These are phyloP conservation scores for Pandemis heparana DNA, from an alignment of 2,888 invertebrate species.

Conservation along the genomic window DNA sequence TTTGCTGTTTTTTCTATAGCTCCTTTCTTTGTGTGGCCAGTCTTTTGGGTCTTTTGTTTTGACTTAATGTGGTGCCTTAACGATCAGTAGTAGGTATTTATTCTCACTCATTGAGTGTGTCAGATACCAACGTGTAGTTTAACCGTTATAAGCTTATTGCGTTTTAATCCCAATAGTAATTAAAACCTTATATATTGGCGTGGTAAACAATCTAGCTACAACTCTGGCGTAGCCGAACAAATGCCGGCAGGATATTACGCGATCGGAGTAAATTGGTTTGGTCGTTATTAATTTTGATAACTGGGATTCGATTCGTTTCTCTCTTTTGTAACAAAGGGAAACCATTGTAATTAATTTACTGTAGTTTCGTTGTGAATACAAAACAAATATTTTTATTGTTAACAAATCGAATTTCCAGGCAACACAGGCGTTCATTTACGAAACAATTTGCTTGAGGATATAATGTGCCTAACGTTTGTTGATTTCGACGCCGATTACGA, in stretches of 20 bases:
- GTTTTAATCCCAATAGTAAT: slow-evolving; percentile 32
- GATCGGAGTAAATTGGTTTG: slow-evolving; percentile 80
- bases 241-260: slow-evolving; percentile 80
- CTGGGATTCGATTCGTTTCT: slow-evolving; percentile 84
- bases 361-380: slow-evolving; percentile 71
- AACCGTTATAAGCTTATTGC: background rate
- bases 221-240: slow-evolving; percentile 67
- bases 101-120: background rate
- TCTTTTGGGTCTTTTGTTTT: slow-evolving; percentile 33
- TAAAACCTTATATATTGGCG: slow-evolving; percentile 49
- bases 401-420: slow-evolving; percentile 15
- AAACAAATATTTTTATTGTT: slow-evolving; percentile 63
- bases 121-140: background rate
- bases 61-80: slow-evolving; percentile 15
- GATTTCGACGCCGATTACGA: slow-evolving; percentile 24
- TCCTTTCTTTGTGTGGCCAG: slow-evolving; percentile 62
- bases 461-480: slow-evolving; percentile 16
- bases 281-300: slow-evolving; percentile 84
- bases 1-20: slow-evolving; percentile 75
- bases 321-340: slow-evolving; percentile 85
- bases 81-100: background rate
- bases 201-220: slow-evolving; percentile 66
- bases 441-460: slow-evolving; percentile 3
- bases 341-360: slow-evolving; percentile 81
- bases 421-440: background rate